phyloP scores from a whole-genome alignment of 1,140 invertebrate genomes.

The Pseudomyrmex cubaensis region DNA sequence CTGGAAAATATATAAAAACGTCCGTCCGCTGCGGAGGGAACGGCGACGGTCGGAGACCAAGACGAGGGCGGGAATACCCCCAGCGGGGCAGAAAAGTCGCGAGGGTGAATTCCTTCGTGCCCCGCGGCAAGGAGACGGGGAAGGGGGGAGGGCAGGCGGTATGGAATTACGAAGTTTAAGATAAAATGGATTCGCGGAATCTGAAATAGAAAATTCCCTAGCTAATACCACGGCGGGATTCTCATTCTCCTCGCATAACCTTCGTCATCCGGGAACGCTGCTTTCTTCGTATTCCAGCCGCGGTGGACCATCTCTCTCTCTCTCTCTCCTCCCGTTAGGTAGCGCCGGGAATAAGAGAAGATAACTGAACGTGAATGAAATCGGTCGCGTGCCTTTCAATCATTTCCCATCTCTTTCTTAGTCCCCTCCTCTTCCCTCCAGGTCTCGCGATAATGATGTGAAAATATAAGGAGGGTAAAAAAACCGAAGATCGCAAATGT shows the following conservation, averaged over 20 bases:
- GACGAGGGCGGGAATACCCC: slow-evolving; percentile 52
- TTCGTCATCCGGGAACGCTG: slow-evolving; percentile 65
- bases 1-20: slow-evolving; percentile 55
- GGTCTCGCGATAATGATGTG: neutral
- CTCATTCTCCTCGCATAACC: slow-evolving; percentile 71
- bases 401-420: neutral
- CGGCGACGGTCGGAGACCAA: slow-evolving; percentile 43
- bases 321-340: neutral
- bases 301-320: neutral
- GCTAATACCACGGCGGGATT: slow-evolving; percentile 73
- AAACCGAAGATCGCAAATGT: neutral
- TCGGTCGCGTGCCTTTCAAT: slow-evolving; percentile 63
- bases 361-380: slow-evolving; percentile 67
- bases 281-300: slow-evolving; percentile 67
- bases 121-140: neutral
- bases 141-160: slow-evolving; percentile 19
- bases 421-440: neutral
- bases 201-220: slow-evolving; percentile 78
- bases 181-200: slow-evolving; percentile 78
- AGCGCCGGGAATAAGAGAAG: slow-evolving; percentile 45
- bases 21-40: slow-evolving; percentile 9
- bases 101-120: slow-evolving; percentile 68
- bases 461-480: neutral
- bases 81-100: slow-evolving; percentile 68
- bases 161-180: slow-evolving; percentile 76